Percentiles rank a stretch among this genome's conserved stretches.
These are phyloP conservation scores for Cryptoprocta ferox DNA, from an alignment of 2,797 vertebrate genomes.

Conservation along the genomic window DNA sequence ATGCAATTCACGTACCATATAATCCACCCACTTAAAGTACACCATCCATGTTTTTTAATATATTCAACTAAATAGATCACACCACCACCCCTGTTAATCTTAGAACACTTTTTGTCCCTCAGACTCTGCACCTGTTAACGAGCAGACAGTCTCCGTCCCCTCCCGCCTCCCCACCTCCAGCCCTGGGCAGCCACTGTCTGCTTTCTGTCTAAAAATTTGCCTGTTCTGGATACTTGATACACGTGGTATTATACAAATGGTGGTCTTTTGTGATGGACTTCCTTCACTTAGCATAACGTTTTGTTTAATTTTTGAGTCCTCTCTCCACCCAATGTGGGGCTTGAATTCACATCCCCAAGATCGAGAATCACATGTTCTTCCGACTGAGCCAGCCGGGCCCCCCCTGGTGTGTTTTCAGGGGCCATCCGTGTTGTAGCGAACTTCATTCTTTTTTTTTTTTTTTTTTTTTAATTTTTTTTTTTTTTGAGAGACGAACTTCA, in stretches of 20 bases:
- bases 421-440: neutral
- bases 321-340: neutral
- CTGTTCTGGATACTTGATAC: neutral
- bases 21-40: neutral
- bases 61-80: neutral
- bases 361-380: neutral
- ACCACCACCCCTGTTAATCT: neutral
- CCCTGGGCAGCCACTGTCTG: neutral
- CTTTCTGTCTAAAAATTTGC: neutral
- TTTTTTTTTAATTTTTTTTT: too few species aligned
- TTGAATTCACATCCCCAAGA: neutral
- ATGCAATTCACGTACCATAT: neutral
- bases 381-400: neutral
- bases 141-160: neutral
- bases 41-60: neutral
- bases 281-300: neutral
- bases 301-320: neutral
- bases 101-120: neutral
- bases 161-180: neutral
- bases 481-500: too few species aligned
- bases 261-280: neutral
- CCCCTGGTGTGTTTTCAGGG: neutral
- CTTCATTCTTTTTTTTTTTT: neutral
- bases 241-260: neutral
- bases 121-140: neutral